These are phyloP conservation scores for Pardosa pseudoannulata DNA, from an alignment of 2,888 invertebrate species.

Conservation along the genomic window DNA sequence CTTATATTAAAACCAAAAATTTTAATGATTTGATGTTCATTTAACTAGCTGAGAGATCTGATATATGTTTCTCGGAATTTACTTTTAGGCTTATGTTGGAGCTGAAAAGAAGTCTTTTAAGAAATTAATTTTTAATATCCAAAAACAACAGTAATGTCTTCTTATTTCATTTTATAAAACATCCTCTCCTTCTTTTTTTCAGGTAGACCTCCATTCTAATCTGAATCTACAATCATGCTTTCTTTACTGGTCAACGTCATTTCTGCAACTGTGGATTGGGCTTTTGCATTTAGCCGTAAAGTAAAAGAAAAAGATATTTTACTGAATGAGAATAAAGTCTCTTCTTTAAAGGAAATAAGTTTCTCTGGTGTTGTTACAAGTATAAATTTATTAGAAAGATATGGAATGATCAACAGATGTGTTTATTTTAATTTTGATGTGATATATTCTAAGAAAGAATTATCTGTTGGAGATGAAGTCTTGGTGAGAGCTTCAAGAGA, in stretches of 20 bases:
- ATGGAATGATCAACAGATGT: conserved; percentile 42
- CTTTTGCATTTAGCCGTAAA: conserved; percentile 28
- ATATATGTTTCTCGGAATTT: background rate
- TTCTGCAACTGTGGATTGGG: conserved; percentile 21
- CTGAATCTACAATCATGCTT: conserved; percentile 39
- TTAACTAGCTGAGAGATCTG: background rate
- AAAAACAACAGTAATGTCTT: no score
- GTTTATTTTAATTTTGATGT: conserved; percentile 53
- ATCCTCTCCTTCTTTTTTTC: conserved; percentile 32
- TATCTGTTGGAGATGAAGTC: conserved; percentile 40
- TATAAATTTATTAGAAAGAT: conserved; percentile 43
- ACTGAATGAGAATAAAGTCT: background rate
- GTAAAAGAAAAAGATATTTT: conserved; percentile 38
- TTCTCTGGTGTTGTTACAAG: conserved; percentile 48
- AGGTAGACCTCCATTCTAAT: conserved; percentile 10
- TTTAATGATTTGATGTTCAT: no score
- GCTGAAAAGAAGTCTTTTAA: conserved; percentile 1
- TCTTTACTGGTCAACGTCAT: conserved; percentile 38
- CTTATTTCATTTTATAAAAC: background rate
- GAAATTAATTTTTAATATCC: no score
- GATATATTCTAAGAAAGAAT: conserved; percentile 28
- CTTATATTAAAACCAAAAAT: background rate
- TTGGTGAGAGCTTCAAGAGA: conserved; percentile 34
- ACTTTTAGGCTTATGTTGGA: background rate
- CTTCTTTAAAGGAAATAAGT: background rate